Percentiles rank a stretch among this genome's conserved stretches.
Conservation (phyloP, 2,888 invertebrate genomes). For the Eupithecia tripunctaria region DNA sequence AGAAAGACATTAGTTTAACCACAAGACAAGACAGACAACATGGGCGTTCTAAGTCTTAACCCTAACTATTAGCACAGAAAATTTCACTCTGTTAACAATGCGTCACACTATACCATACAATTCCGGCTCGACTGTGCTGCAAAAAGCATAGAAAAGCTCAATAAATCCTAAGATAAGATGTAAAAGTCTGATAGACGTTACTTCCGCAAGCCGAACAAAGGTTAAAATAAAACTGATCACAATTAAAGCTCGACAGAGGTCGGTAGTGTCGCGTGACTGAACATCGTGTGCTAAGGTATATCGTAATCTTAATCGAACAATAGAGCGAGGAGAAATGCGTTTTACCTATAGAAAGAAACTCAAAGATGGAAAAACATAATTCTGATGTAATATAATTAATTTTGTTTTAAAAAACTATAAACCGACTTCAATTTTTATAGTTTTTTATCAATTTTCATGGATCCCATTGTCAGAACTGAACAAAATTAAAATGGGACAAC, state of each 20-base stretch:
- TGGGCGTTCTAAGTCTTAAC: too few relatives aligned
- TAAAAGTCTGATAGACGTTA: constrained; percentile 12
- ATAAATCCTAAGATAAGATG: constrained; percentile 6
- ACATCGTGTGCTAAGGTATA: constrained; percentile 32
- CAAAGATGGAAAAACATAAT: neutral
- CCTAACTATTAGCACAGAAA: too few relatives aligned
- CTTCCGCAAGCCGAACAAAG: constrained; percentile 18
- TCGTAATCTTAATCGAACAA: constrained; percentile 10
- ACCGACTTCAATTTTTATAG: too few relatives aligned
- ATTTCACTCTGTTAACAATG: neutral
- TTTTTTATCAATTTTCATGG: too few relatives aligned
- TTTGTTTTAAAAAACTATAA: neutral
- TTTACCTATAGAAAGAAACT: neutral
- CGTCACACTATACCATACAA: neutral
- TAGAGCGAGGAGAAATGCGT: constrained; percentile 8
- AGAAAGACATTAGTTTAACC: too few relatives aligned
- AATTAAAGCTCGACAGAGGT: constrained; percentile 38
- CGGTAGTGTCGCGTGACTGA: constrained; percentile 39
- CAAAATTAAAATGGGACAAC: too few relatives aligned
- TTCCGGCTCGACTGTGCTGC: neutral
- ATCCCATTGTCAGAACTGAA: too few relatives aligned
- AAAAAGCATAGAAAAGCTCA: neutral
- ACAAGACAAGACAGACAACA: too few relatives aligned
- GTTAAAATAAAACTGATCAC: constrained; percentile 33
- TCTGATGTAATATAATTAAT: too few relatives aligned